Evolutionary conservation across 2,113 vertebrate genomes (phyloP).

Genomic region (Nesoenas mayeri): DNA sequence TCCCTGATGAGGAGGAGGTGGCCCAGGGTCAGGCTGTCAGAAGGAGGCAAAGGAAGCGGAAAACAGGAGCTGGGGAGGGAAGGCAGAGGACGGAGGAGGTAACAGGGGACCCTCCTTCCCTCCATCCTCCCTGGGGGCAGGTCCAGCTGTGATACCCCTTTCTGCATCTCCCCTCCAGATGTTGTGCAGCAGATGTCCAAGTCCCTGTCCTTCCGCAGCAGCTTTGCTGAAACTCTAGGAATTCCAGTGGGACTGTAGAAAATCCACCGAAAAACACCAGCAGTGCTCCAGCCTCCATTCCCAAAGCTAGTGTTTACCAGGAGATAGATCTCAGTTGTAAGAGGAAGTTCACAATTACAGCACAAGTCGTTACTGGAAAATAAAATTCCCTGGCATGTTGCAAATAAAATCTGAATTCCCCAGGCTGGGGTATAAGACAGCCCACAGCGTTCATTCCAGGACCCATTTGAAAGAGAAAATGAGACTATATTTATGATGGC

Average conservation of each 20-base stretch:
- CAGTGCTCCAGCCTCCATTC: background rate
- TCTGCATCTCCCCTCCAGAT: background rate
- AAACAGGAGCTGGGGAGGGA: background rate
- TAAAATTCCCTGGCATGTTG: slow-evolving; percentile 45
- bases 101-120: background rate
- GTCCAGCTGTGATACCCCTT: background rate
- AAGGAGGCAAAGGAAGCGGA: background rate
- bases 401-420: slow-evolving; percentile 53
- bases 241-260: background rate
- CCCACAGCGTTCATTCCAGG: slow-evolving; percentile 46
- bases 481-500: background rate
- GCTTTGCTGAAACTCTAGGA: background rate
- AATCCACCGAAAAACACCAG: background rate
- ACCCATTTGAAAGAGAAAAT: slow-evolving; percentile 34
- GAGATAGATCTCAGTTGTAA: background rate
- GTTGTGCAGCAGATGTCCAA: background rate
- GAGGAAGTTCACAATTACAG: slow-evolving; percentile 59
- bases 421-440: background rate
- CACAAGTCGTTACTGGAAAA: slow-evolving; percentile 51
- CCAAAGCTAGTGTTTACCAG: background rate
- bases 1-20: rapidly evolving
- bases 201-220: background rate
- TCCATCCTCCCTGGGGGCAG: background rate
- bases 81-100: background rate
- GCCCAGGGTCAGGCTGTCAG: background rate